phyloP scores from a whole-genome alignment of 2,888 invertebrate species.

The Pyrgus malvae region DNA sequence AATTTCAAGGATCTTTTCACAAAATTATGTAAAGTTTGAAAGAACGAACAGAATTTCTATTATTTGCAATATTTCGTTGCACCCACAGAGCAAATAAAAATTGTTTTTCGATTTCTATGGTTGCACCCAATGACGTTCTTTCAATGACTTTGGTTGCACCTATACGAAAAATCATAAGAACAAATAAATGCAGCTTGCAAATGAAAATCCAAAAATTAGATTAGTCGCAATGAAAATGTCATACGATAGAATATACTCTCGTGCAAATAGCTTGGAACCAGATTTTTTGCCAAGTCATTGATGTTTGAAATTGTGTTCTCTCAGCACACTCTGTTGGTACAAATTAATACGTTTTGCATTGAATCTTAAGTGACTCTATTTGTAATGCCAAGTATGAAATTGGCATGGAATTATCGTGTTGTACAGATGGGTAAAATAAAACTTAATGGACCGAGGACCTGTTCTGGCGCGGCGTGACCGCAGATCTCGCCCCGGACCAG shows the following conservation, averaged over 20 bases:
- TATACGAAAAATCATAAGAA: neutral
- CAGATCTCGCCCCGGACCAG: constrained; percentile 32
- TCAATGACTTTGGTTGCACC: too few species aligned
- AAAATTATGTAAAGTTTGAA: too few species aligned
- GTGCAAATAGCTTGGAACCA: neutral
- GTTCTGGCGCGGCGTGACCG: constrained; percentile 45
- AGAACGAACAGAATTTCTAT: too few species aligned
- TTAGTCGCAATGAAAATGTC: constrained; percentile 4
- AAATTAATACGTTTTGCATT: neutral
- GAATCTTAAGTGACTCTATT: neutral
- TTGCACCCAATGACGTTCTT: too few species aligned
- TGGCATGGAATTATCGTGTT: constrained; percentile 33
- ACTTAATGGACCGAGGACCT: constrained; percentile 51
- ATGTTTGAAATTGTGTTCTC: neutral
- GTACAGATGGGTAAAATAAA: constrained; percentile 50
- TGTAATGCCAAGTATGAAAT: constrained; percentile 21
- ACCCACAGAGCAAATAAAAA: too few species aligned
- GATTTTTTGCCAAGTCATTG: constrained; percentile 9
- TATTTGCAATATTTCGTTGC: too few species aligned
- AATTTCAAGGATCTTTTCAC: too few species aligned
- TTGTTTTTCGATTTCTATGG: too few species aligned
- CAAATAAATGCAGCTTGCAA: too few species aligned
- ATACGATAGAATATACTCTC: neutral
- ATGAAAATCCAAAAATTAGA: too few species aligned
- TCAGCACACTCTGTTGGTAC: neutral